These are phyloP conservation scores for Encarsia formosa DNA, from an alignment of 2,888 invertebrate genomes.

Conservation along the genomic window DNA sequence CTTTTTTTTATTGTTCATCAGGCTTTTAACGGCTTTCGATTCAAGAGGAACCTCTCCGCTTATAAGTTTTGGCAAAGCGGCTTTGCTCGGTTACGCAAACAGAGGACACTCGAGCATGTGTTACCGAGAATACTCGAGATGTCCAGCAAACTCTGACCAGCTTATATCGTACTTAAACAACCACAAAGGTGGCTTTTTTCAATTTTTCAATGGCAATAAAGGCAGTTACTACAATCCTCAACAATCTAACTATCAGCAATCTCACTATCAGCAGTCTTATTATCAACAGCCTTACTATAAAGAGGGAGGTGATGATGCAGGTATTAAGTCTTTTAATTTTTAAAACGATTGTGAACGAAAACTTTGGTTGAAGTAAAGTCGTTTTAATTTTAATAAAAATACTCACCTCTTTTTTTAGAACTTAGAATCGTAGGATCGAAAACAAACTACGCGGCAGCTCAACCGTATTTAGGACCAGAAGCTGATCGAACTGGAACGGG, in stretches of 20 bases:
- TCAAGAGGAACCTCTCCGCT: conserved; percentile 59
- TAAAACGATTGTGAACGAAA: too few relatives aligned
- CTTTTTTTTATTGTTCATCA: too few relatives aligned
- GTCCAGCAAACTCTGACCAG: conserved; percentile 69
- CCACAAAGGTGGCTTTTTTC: conserved; percentile 76
- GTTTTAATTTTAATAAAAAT: too few relatives aligned
- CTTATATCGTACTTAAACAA: conserved; percentile 77
- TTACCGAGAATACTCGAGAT: conserved; percentile 65
- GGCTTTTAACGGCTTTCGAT: conserved; percentile 58
- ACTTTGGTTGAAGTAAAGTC: too few relatives aligned
- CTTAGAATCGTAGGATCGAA: conserved; percentile 8
- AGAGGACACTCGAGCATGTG: conserved; percentile 60
- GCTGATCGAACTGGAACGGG: conserved; percentile 12
- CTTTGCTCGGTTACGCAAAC: conserved; percentile 69
- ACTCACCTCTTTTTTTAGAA: too few relatives aligned
- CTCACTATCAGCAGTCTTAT: background rate
- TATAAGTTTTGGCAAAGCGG: conserved; percentile 70
- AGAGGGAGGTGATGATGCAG: conserved; percentile 5
- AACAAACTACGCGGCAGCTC: background rate
- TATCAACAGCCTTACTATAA: background rate
- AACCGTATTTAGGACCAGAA: conserved; percentile 1
- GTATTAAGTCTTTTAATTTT: too few relatives aligned
- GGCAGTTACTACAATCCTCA: conserved; percentile 11
- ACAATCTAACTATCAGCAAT: conserved; percentile 3
- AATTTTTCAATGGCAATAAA: conserved; percentile 8